Conservation (phyloP, 35 echinoderm and acorn worm genomes). For the Nesometra sesokonis region DNA sequence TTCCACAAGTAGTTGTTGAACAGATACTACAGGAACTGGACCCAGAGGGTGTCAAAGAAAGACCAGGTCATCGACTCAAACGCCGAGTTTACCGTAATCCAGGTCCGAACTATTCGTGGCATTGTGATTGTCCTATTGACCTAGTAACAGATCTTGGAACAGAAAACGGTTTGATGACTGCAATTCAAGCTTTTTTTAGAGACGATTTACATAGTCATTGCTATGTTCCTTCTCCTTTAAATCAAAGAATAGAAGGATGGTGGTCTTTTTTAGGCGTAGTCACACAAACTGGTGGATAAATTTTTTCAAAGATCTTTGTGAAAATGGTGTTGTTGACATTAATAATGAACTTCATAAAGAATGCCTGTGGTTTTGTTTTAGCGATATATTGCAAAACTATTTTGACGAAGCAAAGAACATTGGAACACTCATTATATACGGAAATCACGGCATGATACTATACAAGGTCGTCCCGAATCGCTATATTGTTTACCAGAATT, state of each 20-base stretch:
- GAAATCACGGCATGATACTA: no score
- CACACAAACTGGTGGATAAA: not conserved
- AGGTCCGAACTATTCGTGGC: constrained; percentile 8
- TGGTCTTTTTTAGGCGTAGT: not conserved
- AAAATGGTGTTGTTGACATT: no score
- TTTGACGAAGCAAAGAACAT: not conserved
- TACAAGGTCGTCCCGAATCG: no score
- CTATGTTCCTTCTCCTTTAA: no score
- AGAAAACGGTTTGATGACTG: not conserved
- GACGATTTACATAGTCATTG: no score
- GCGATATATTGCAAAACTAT: not conserved
- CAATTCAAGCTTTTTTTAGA: no score
- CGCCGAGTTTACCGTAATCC: not conserved
- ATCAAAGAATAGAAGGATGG: no score
- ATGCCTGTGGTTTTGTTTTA: not conserved
- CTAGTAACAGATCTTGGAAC: not conserved
- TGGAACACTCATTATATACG: no score
- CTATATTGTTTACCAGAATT: no score
- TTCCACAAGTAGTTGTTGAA: not conserved
- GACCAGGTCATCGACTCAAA: not conserved
- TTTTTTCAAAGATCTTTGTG: not conserved
- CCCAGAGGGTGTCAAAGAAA: not conserved
- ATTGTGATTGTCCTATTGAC: not conserved
- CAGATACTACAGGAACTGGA: not conserved
- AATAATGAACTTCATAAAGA: no score